Evolutionary conservation across 1,140 invertebrate genomes (phyloP).

Genomic region (Drosophila nigrodunni): DNA sequence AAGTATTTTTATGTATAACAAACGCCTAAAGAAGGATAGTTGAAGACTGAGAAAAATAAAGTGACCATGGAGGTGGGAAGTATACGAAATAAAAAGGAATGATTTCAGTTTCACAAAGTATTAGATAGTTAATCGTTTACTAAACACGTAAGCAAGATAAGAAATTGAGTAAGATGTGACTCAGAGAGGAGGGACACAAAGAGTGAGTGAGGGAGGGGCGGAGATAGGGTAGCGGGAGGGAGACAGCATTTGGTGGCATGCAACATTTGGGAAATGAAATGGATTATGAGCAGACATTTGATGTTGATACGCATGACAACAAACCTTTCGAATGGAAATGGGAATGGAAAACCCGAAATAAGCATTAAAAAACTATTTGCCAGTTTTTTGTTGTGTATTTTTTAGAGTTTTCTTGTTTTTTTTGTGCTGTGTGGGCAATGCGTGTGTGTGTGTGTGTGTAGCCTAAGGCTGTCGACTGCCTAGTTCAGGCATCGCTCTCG

Average conservation of each 20-base stretch:
- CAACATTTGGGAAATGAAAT: constrained; percentile 20
- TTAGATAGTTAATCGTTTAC: constrained; percentile 9
- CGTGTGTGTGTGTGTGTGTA: neutral
- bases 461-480: constrained; percentile 12
- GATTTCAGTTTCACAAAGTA: neutral
- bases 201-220: too few relatives aligned
- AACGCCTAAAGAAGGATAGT: too few relatives aligned
- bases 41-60: too few relatives aligned
- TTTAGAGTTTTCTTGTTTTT: neutral
- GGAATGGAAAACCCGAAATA: constrained; percentile 23
- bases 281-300: constrained; percentile 25
- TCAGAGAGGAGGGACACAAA: neutral
- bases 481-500: constrained; percentile 17
- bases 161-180: neutral
- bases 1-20: too few relatives aligned
- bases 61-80: too few relatives aligned
- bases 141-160: constrained; percentile 1
- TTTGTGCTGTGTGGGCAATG: neutral
- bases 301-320: neutral
- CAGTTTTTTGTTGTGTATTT: constrained; percentile 14
- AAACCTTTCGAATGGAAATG: constrained; percentile 11
- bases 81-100: neutral
- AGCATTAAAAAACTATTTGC: constrained; percentile 77
- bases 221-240: neutral
- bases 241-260: constrained; percentile 8